Conservation (phyloP, 2,888 invertebrate genomes). For the Taenaris catops region DNA sequence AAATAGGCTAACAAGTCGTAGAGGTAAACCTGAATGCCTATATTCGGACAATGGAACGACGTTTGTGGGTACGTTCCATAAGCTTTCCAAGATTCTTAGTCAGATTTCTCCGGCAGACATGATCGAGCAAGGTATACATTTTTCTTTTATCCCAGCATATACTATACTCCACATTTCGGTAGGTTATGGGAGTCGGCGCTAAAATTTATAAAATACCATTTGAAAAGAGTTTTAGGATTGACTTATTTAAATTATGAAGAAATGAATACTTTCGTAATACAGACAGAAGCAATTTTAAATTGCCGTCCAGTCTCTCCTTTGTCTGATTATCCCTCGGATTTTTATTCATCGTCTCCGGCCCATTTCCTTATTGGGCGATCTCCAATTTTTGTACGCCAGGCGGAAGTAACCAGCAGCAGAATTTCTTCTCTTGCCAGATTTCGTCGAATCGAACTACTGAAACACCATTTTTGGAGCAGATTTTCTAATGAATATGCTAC, state of each 20-base stretch:
- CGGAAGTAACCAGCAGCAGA: too few relatives aligned
- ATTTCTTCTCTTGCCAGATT: too few relatives aligned
- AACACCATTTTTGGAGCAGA: too few relatives aligned
- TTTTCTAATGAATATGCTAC: too few relatives aligned
- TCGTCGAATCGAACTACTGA: too few relatives aligned
- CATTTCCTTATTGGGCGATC: constrained; percentile 24
- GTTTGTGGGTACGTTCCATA: constrained; percentile 15
- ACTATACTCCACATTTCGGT: constrained; percentile 21
- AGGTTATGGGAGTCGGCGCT: constrained; percentile 20
- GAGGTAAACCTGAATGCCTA: constrained; percentile 13
- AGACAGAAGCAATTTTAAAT: constrained; percentile 23
- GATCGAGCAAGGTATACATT: constrained; percentile 5
- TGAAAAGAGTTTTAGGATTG: constrained; percentile 11
- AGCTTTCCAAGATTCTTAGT: background rate
- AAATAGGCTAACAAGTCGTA: constrained; percentile 6
- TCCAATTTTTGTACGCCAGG: constrained; percentile 10
- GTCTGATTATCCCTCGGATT: too few relatives aligned
- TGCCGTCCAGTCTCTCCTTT: constrained; percentile 20
- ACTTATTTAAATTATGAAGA: constrained; percentile 22
- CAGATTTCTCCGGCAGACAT: background rate
- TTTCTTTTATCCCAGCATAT: constrained; percentile 24
- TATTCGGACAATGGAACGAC: constrained; percentile 11
- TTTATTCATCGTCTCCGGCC: constrained; percentile 15
- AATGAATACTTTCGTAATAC: constrained; percentile 18
- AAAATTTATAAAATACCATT: constrained; percentile 17